phyloP scores from a whole-genome alignment of 2,797 vertebrate genomes.

The Danio kyathit region DNA sequence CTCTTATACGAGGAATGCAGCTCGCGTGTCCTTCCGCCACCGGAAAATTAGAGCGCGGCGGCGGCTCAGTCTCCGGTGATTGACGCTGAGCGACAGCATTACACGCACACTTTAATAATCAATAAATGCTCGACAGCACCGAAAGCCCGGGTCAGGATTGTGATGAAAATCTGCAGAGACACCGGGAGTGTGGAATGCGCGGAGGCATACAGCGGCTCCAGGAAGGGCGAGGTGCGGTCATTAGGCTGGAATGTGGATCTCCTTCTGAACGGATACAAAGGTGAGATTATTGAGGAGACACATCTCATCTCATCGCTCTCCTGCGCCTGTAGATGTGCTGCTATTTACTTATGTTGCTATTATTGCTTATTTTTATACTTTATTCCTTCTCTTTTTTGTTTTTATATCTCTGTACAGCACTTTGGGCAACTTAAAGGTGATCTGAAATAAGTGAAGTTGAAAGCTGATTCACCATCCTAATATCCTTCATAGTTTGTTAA shows the following conservation, averaged over 20 bases:
- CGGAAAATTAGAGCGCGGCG: conserved; percentile 74
- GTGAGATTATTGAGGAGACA: too few relatives aligned
- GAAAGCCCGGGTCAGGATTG: too few relatives aligned
- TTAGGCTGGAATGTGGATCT: conserved; percentile 74
- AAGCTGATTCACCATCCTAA: too few relatives aligned
- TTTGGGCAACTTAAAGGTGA: too few relatives aligned
- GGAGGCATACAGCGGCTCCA: conserved; percentile 59
- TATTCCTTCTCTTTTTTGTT: too few relatives aligned
- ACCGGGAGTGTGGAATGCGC: conserved; percentile 51
- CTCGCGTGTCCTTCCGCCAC: conserved; percentile 81
- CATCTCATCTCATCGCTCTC: too few relatives aligned
- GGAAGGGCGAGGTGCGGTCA: conserved; percentile 69
- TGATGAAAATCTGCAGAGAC: background rate
- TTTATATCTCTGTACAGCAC: too few relatives aligned
- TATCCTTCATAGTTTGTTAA: background rate
- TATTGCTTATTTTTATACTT: too few relatives aligned
- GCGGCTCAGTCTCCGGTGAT: conserved; percentile 56
- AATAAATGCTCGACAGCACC: background rate
- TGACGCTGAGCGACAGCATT: background rate
- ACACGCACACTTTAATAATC: background rate
- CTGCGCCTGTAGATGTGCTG: too few relatives aligned
- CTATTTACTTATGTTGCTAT: too few relatives aligned
- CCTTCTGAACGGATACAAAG: conserved; percentile 14
- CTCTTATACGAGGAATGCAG: conserved; percentile 69
- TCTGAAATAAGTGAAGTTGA: too few relatives aligned